Percentiles rank a stretch among this genome's conserved stretches.
Evolutionary conservation across 2,113 vertebrate species (phyloP).

Genomic region (Nematolebias whitei): DNA sequence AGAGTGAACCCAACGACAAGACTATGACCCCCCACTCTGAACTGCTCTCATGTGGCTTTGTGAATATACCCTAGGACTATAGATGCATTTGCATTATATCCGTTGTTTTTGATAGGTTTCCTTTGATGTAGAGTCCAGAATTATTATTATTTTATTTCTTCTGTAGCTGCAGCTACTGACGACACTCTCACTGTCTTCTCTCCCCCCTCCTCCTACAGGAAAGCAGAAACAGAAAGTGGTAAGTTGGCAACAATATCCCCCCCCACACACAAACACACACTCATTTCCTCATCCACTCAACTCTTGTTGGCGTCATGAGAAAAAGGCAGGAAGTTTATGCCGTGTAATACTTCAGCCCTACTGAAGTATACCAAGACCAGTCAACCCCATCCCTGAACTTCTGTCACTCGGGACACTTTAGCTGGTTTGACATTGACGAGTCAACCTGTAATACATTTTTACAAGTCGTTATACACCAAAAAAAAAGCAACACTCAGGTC

Average conservation of each 20-base stretch:
- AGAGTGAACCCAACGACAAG: conserved; percentile 72
- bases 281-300: conserved; percentile 31
- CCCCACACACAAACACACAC: too few relatives aligned
- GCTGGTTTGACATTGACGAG: too few relatives aligned
- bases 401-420: background rate
- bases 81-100: conserved; percentile 34
- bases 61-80: conserved; percentile 75
- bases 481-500: too few relatives aligned
- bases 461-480: too few relatives aligned
- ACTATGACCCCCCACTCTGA: conserved; percentile 68
- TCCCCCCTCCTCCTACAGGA: conserved; percentile 89
- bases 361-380: conserved; percentile 28
- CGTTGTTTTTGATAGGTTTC: conserved; percentile 58
- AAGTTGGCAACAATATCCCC: conserved; percentile 80
- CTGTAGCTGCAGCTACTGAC: conserved; percentile 58
- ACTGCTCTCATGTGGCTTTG: conserved; percentile 72
- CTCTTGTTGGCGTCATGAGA: conserved; percentile 29
- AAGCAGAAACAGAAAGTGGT: conserved; percentile 99
- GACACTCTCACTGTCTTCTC: conserved; percentile 63
- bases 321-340: conserved; percentile 22
- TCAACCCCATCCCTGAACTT: conserved; percentile 6
- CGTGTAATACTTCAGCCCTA: conserved; percentile 26
- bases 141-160: conserved; percentile 27
- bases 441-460: too few relatives aligned
- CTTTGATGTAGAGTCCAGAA: conserved; percentile 40